Evolutionary conservation across 2,888 invertebrate species (phyloP), one percentile per base, ranked within the genome.

Genomic region (Drosophila koepferae): DNA sequence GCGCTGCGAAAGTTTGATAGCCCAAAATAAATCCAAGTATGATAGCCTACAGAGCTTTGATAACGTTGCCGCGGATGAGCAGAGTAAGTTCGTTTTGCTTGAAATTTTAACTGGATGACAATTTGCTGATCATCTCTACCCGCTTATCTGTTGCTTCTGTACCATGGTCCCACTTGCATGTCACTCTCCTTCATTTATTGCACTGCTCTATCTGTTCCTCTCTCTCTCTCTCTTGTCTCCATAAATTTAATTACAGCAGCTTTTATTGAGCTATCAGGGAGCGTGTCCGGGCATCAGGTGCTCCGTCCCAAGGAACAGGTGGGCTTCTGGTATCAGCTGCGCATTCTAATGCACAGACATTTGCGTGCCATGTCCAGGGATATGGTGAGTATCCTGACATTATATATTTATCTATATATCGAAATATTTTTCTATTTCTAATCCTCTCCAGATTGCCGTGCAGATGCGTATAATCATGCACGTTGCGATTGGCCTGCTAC

Each of bases 401-500:
- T 28, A 28, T 12, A 7, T 1, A 6, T 56, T 3, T 34, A 20
- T 20, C 20, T 10, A 8, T 6, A n/a, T n/a, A 12, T n/a, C 5
- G 2, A 16, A 4, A 1, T n/a, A 12, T 3, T 18, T 12, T 3
- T 18, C 2, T 12, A 3, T 7, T 14, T 1, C 10, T 10, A 20
- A 54, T 49, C 16, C 44, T 34, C 1, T 31, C 3, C 46, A 93
- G 93, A 71, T 92, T n/a, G 83, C 90, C 5, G 92, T 92, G 3
- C 95, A 95, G 88, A 84, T 95, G 82, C 95, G 98, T 34, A 93
- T 98, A 38, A 93, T 95, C 2, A 97, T 98, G 86, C 98, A 98
- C 91, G 93, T 96, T 31, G 88, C 95, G 1, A 96, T 98, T 89
- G 98, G 97, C 0, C 86, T 98, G 38, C 94, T 98, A 71, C 95